Conservation (phyloP, 2,113 vertebrate species). For the Megaceryle maxima region DNA sequence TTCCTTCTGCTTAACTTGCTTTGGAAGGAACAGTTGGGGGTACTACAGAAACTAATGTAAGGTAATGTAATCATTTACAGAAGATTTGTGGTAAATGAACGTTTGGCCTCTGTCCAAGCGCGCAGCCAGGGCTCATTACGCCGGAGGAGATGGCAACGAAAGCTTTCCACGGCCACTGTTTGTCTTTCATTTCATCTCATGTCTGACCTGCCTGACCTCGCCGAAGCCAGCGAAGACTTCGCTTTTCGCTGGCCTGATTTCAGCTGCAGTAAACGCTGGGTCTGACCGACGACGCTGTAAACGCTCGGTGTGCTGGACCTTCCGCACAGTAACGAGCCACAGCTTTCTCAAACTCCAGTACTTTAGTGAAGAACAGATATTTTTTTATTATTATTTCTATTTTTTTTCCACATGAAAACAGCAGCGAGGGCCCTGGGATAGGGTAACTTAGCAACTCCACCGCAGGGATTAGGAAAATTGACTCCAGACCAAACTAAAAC, state of each 20-base stretch:
- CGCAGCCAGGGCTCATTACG: conserved; percentile 69
- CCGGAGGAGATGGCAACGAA: conserved; percentile 56
- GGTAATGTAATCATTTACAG: conserved; percentile 74
- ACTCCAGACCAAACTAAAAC: conserved; percentile 63
- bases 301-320: neutral
- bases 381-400: too few species aligned
- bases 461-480: conserved; percentile 63
- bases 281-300: neutral
- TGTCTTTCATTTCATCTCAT: conserved; percentile 64
- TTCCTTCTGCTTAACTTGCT: conserved; percentile 55
- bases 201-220: conserved; percentile 47
- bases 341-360: neutral
- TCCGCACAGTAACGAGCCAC: neutral
- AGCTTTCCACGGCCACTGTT: conserved; percentile 65
- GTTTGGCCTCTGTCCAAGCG: conserved; percentile 56
- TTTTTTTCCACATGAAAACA: conserved; percentile 51
- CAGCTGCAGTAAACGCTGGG: neutral
- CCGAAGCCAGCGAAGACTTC: neutral
- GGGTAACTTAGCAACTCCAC: conserved; percentile 67
- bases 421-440: conserved; percentile 22
- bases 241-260: neutral
- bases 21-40: conserved; percentile 61
- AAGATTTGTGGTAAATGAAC: conserved; percentile 63
- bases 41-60: conserved; percentile 52
- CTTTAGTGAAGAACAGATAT: neutral